phyloP scores from a whole-genome alignment of 2,797 vertebrate genomes.

The Varecia variegata region DNA sequence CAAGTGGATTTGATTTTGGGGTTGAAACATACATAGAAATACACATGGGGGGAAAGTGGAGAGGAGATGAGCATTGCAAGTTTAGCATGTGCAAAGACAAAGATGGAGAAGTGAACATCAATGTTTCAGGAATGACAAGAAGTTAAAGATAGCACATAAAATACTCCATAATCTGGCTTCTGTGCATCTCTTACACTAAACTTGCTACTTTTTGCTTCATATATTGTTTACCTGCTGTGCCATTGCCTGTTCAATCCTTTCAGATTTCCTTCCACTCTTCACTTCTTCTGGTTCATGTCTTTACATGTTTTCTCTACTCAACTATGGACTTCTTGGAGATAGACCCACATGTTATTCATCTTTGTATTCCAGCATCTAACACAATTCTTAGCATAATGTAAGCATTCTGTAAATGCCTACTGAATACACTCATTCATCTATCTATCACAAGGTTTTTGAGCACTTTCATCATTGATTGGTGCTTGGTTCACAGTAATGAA shows the following conservation, averaged over 20 bases:
- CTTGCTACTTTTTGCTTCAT: not conserved
- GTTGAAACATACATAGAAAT: constrained; percentile 8
- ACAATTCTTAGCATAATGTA: not conserved
- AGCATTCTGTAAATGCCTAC: not conserved
- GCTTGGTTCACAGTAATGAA: not conserved
- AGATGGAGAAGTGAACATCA: not conserved
- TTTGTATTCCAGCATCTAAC: not conserved
- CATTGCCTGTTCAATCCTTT: not conserved
- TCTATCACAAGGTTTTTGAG: not conserved
- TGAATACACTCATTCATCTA: not conserved
- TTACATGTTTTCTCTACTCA: not conserved
- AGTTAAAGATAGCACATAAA: not conserved
- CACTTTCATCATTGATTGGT: not conserved
- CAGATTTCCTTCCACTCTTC: not conserved
- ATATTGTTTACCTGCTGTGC: not conserved
- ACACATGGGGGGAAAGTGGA: not conserved
- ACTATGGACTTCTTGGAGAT: not conserved
- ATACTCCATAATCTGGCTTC: not conserved
- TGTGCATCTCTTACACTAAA: not conserved
- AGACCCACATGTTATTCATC: not conserved
- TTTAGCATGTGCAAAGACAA: not conserved
- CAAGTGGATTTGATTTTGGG: not conserved
- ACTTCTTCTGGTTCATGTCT: not conserved
- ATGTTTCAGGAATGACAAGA: not conserved
- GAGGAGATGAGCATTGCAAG: not conserved